phyloP scores from a whole-genome alignment of 2,797 vertebrate genomes.

The Coreius guichenoti region DNA sequence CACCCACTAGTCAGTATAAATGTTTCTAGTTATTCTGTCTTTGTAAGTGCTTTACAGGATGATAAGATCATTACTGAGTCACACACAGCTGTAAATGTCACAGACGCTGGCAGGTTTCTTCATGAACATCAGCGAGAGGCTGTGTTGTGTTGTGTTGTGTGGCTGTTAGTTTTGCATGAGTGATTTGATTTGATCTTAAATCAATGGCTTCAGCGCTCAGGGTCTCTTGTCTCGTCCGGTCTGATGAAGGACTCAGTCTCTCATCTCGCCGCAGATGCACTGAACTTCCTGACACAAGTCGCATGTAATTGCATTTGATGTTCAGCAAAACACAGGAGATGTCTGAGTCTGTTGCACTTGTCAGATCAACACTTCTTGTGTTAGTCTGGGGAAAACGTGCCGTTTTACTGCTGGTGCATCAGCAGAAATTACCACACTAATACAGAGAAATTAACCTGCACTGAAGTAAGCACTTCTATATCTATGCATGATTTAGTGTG shows the following conservation, averaged over 20 bases:
- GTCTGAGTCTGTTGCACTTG: conserved; percentile 18
- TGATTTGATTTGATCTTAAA: conserved; percentile 32
- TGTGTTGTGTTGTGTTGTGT: background rate
- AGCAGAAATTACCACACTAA: background rate
- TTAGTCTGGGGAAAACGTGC: background rate
- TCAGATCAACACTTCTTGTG: conserved; percentile 7
- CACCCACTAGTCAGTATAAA: background rate
- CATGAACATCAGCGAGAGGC: background rate
- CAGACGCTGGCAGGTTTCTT: background rate
- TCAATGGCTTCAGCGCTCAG: conserved; percentile 26
- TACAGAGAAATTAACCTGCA: background rate
- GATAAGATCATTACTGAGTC: background rate
- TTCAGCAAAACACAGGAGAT: conserved; percentile 32
- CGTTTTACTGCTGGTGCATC: background rate
- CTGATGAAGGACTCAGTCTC: conserved; percentile 12
- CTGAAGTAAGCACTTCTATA: background rate
- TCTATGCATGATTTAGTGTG: background rate
- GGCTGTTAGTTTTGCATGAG: background rate
- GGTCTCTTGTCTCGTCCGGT: conserved; percentile 9
- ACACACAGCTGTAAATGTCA: background rate
- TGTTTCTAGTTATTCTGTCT: background rate
- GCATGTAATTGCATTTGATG: conserved; percentile 45
- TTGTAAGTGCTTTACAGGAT: background rate
- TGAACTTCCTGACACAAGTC: conserved; percentile 45
- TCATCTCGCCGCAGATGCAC: conserved; percentile 33